A percentile compares a stretch with the other conserved stretches of the same genome.
Conservation (phyloP, 2,797 vertebrate species). For the Galagoides demidoff region DNA sequence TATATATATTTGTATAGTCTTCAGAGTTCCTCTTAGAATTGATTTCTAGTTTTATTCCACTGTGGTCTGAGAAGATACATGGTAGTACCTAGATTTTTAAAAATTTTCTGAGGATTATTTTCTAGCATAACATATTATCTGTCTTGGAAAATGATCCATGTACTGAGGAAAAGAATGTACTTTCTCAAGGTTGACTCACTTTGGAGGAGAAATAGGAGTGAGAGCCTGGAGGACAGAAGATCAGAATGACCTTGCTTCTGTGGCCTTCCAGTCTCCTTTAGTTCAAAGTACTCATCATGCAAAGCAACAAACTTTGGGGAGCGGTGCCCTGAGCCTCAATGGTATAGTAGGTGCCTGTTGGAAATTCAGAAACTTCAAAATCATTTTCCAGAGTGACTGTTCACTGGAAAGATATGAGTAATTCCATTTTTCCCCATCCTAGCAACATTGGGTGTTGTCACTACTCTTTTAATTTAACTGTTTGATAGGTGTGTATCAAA, state of each 20-base stretch:
- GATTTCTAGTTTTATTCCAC: too few relatives aligned
- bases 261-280: neutral
- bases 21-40: too few relatives aligned
- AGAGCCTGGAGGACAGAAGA: neutral
- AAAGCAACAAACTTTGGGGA: neutral
- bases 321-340: neutral
- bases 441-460: neutral
- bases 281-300: neutral
- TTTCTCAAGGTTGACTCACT: neutral
- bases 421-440: neutral
- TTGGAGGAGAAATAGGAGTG: neutral
- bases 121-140: too few relatives aligned
- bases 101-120: too few relatives aligned
- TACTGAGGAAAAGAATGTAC: too few relatives aligned
- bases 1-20: too few relatives aligned
- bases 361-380: neutral
- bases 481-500: neutral
- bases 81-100: too few relatives aligned
- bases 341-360: neutral
- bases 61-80: too few relatives aligned
- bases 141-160: too few relatives aligned
- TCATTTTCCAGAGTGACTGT: neutral
- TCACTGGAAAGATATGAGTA: neutral
- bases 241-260: neutral
- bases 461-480: neutral